Evolutionary conservation across 2,113 vertebrate genomes (phyloP).

Genomic region (Nesoenas mayeri): DNA sequence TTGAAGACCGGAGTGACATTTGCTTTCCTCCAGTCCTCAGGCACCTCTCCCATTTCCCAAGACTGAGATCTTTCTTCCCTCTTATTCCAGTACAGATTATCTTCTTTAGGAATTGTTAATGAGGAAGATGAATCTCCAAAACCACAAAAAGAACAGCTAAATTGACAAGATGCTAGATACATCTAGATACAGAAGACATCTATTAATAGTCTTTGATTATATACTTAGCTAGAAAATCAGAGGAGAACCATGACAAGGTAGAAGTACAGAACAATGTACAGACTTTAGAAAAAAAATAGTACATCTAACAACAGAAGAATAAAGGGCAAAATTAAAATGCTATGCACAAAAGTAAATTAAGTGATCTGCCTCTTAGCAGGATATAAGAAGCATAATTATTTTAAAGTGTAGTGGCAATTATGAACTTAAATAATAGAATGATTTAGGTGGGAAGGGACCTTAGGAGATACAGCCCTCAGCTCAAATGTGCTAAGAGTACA

Average conservation of each 20-base stretch:
- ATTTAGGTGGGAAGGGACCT: background rate
- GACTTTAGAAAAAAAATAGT: background rate
- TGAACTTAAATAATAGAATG: background rate
- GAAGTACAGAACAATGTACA: background rate
- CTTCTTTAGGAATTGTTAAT: background rate
- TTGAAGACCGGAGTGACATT: no score
- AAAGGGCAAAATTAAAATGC: background rate
- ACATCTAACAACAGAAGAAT: background rate
- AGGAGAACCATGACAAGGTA: background rate
- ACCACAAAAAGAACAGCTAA: background rate
- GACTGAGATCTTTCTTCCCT: background rate
- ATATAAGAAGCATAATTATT: background rate
- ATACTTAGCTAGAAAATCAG: background rate
- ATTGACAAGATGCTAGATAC: background rate
- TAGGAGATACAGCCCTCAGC: background rate
- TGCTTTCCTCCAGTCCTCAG: no score
- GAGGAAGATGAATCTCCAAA: background rate
- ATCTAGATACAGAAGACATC: background rate
- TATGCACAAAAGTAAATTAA: constrained; percentile 1
- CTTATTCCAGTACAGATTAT: background rate
- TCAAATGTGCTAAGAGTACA: background rate
- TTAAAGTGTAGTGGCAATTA: background rate
- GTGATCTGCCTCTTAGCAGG: background rate
- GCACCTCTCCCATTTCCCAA: no score
- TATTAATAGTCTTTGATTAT: background rate